These are phyloP conservation scores for Sakesphorus luctuosus DNA, from an alignment of 2,113 vertebrate species.

Conservation along the genomic window DNA sequence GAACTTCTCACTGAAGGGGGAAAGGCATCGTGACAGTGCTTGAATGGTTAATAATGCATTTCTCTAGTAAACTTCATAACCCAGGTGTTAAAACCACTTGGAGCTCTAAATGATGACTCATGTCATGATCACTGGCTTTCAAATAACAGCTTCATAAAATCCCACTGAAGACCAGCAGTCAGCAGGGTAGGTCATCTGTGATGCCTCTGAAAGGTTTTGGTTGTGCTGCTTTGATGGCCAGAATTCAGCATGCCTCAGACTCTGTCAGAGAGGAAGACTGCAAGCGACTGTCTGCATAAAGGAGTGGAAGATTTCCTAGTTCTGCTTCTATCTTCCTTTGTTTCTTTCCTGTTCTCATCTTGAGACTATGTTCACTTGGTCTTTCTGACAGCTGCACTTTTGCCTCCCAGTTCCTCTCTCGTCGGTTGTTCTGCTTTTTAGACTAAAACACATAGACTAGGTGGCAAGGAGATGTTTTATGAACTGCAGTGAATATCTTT, in stretches of 20 bases:
- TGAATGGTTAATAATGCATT: not conserved
- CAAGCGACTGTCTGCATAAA: not conserved
- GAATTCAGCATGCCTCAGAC: not conserved
- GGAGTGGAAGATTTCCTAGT: not conserved
- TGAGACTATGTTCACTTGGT: not conserved
- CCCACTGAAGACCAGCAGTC: not conserved
- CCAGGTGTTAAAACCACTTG: not conserved
- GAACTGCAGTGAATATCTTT: not conserved
- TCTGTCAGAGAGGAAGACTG: not conserved
- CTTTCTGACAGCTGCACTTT: slow-evolving; percentile 19
- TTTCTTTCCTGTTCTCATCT: not conserved
- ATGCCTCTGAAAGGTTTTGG: not conserved
- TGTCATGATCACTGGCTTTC: not conserved
- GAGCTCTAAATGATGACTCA: not conserved
- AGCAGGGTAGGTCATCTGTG: not conserved
- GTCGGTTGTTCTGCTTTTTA: not conserved
- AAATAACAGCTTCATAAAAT: not conserved
- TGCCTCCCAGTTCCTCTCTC: not conserved
- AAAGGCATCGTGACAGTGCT: not conserved
- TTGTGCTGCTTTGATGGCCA: not conserved
- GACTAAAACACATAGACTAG: not conserved
- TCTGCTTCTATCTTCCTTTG: not conserved
- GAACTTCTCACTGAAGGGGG: not conserved
- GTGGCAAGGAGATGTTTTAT: not conserved
- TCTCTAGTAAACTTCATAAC: not conserved